Evolutionary conservation across 2,888 invertebrate genomes (phyloP).

Genomic region (Apamea epomidion): DNA sequence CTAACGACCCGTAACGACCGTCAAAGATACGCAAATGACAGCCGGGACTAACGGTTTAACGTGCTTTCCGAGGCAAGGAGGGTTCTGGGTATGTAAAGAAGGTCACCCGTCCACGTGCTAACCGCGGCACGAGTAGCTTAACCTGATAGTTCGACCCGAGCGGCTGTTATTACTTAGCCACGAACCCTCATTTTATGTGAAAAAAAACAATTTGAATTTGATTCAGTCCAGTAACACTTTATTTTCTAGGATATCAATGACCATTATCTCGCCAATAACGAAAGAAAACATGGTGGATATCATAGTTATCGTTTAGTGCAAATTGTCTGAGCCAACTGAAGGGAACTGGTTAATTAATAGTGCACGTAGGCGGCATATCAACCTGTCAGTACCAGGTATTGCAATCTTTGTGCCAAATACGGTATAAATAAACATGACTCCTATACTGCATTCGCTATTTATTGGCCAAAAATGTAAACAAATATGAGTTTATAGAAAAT

Average conservation of each 20-base stretch:
- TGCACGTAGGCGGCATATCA: slow-evolving; percentile 59
- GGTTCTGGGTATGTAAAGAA: too few species aligned
- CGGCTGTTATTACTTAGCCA: too few species aligned
- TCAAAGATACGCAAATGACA: too few species aligned
- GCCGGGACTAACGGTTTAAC: too few species aligned
- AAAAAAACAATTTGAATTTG: background rate
- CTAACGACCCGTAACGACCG: too few species aligned
- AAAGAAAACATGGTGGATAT: slow-evolving; percentile 31
- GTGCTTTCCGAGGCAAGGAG: too few species aligned
- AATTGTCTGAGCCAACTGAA: slow-evolving; percentile 42
- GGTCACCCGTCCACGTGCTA: too few species aligned
- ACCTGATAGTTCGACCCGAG: too few species aligned
- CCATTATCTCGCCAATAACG: slow-evolving; percentile 10
- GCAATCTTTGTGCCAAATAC: slow-evolving; percentile 63
- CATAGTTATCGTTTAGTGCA: slow-evolving; percentile 42
- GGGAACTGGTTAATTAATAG: slow-evolving; percentile 60
- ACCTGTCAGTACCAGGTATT: slow-evolving; percentile 61
- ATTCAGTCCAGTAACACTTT: background rate
- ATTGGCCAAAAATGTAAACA: too few species aligned
- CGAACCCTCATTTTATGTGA: too few species aligned
- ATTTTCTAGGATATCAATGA: slow-evolving; percentile 27
- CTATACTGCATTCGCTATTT: background rate
- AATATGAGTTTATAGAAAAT: too few species aligned
- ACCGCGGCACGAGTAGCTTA: too few species aligned
- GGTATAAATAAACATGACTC: slow-evolving; percentile 62